Evolutionary conservation across 1,140 invertebrate genomes (phyloP), one percentile per base, ranked within the genome.

Genomic region (Trichonephila inaurata): DNA sequence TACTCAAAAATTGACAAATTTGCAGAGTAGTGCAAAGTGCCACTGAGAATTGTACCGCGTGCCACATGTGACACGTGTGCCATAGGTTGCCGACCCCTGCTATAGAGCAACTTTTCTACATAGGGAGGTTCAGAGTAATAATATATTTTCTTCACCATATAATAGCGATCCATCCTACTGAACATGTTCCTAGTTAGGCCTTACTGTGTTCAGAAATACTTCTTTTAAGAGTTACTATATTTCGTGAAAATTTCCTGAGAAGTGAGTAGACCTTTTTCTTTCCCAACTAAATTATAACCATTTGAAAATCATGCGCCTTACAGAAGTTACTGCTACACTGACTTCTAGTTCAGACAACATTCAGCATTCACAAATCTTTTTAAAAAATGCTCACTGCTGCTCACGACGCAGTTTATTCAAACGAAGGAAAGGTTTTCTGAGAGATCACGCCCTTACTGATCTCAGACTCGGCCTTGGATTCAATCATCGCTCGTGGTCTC

Each of bases 401-500:
- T 91, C 89, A 91, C 89, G 89, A 91, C 60, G 69, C 72, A 91
- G 89, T 91, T 91, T 91, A 91, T 91, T 81, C 33, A 88, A 88
- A 88, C 60, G 60, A 64, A 33, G 86, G 40, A 81, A 91, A 91
- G 89, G 89, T 91, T 91, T 83, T 86, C 44, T 40, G 44, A 44
- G 21, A 62, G 91, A 92, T 92, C 91, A 87, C 83, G 91, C 83
- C 91, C 91, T 87, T 83, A 16, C 81, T 91, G 90, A 91, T 92
- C 91, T 61, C 58, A 85, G 62, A 64, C 62, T 92, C 82, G 91
- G 83, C 91, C 91, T 92, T 92, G 91, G 77, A 87, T 92, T 86
- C 91, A 92, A 92, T 69, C 91, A 92, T 92, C 83, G 18, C 82
- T 92, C 91, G 77, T 87, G 83, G 60, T 86, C 61, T 61, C 28